These are phyloP conservation scores for Mola mola DNA, from an alignment of 2,113 vertebrate species.

Conservation along the genomic window DNA sequence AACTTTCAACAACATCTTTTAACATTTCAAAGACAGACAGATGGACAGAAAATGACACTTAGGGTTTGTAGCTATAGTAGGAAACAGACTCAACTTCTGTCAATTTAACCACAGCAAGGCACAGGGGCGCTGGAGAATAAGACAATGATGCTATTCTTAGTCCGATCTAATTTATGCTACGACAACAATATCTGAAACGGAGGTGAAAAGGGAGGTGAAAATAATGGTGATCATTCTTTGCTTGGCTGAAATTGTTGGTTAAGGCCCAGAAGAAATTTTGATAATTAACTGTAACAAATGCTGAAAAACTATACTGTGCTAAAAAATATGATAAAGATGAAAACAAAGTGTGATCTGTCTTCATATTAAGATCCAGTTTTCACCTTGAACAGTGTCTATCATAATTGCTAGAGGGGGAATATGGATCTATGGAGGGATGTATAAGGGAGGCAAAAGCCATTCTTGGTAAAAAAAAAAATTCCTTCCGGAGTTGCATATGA, in stretches of 20 bases:
- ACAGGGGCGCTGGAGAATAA: too few relatives aligned
- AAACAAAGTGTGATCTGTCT: not conserved
- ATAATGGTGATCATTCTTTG: not conserved
- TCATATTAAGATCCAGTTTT: not conserved
- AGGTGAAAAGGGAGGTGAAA: slow-evolving; percentile 13
- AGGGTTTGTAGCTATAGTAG: too few relatives aligned
- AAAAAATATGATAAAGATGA: not conserved
- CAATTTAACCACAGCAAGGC: too few relatives aligned
- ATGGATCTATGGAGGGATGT: not conserved
- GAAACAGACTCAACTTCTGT: too few relatives aligned
- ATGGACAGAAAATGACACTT: too few relatives aligned
- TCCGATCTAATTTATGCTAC: too few relatives aligned
- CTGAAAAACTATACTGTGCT: not conserved
- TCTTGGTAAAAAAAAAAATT: too few relatives aligned
- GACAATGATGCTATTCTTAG: too few relatives aligned
- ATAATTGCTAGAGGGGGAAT: not conserved
- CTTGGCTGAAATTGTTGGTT: not conserved
- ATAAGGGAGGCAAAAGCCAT: too few relatives aligned
- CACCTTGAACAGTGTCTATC: not conserved
- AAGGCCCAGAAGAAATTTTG: not conserved
- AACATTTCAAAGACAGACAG: too few relatives aligned
- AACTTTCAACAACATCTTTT: too few relatives aligned
- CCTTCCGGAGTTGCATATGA: too few relatives aligned
- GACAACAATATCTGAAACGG: slow-evolving; percentile 14
- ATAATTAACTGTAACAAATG: not conserved